phyloP scores from a whole-genome alignment of 2,797 vertebrate genomes.

The Argya squamiceps region DNA sequence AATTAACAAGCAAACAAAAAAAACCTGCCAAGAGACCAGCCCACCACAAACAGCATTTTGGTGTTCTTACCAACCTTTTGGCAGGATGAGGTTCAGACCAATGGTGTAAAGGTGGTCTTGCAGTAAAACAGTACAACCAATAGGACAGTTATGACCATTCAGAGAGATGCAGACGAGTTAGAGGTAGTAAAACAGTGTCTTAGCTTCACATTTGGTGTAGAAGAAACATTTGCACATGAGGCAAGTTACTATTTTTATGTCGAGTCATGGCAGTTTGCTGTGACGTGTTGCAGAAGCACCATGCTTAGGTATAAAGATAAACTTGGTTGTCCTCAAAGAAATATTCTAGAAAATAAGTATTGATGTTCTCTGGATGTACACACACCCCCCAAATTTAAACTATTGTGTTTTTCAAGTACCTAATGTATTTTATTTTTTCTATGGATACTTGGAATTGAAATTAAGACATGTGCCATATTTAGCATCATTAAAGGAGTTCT shows the following conservation, averaged over 20 bases:
- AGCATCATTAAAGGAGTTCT: not conserved
- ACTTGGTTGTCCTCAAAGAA: not conserved
- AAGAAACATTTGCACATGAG: not conserved
- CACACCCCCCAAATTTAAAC: not conserved
- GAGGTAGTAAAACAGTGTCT: not conserved
- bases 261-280: not conserved
- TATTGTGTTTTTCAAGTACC: not conserved
- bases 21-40: fast-evolving
- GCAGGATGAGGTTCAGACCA: not conserved
- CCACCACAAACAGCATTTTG: not conserved
- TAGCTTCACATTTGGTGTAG: not conserved
- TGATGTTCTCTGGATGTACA: not conserved
- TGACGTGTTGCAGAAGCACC: not conserved
- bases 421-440: not conserved
- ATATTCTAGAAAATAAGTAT: not conserved
- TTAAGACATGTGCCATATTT: not conserved
- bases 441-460: not conserved
- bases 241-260: not conserved
- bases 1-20: not conserved
- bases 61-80: not conserved
- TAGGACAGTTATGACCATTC: not conserved
- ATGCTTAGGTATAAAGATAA: not conserved
- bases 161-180: not conserved
- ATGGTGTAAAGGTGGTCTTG: not conserved
- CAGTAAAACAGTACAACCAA: not conserved